Evolutionary conservation across 2,113 vertebrate species (phyloP).

Genomic region (Cichladusa arquata): DNA sequence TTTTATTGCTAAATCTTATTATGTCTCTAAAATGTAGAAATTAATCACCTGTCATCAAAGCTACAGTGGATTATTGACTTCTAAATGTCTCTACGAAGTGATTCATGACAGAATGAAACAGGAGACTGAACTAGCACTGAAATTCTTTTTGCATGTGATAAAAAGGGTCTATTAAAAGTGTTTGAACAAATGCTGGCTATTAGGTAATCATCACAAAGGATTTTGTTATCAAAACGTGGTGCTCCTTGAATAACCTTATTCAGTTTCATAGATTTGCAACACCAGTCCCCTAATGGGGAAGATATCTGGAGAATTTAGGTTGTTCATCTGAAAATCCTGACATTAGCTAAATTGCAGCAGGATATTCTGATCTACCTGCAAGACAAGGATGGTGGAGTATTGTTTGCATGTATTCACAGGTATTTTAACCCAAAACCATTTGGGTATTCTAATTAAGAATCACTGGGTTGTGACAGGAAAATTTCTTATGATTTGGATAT

Average conservation of each 20-base stretch:
- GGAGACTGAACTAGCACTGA: slow-evolving; percentile 78
- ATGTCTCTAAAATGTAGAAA: slow-evolving; percentile 87
- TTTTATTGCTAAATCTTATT: slow-evolving; percentile 87
- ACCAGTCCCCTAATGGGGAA: slow-evolving; percentile 44
- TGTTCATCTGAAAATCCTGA: slow-evolving; percentile 64
- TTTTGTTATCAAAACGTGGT: slow-evolving; percentile 76
- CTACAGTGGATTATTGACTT: slow-evolving; percentile 86
- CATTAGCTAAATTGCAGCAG: slow-evolving; percentile 10
- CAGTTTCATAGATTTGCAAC: slow-evolving; percentile 51
- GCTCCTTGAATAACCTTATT: slow-evolving; percentile 71
- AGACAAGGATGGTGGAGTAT: background rate
- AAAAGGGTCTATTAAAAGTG: slow-evolving; percentile 79
- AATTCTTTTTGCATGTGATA: slow-evolving; percentile 79
- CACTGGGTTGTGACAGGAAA: background rate
- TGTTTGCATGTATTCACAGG: background rate
- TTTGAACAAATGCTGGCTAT: slow-evolving; percentile 79
- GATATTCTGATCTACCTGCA: slow-evolving; percentile 22
- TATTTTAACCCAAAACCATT: background rate
- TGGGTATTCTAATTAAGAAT: background rate
- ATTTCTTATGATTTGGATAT: background rate
- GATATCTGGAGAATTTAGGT: slow-evolving; percentile 65
- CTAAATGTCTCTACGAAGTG: slow-evolving; percentile 84
- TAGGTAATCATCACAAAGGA: slow-evolving; percentile 80
- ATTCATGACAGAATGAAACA: slow-evolving; percentile 84
- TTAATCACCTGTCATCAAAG: slow-evolving; percentile 87